A percentile compares a stretch with the other conserved stretches of the same genome.
phyloP scores from a whole-genome alignment of 2,888 invertebrate species.

The Drosophila stalkeri region DNA sequence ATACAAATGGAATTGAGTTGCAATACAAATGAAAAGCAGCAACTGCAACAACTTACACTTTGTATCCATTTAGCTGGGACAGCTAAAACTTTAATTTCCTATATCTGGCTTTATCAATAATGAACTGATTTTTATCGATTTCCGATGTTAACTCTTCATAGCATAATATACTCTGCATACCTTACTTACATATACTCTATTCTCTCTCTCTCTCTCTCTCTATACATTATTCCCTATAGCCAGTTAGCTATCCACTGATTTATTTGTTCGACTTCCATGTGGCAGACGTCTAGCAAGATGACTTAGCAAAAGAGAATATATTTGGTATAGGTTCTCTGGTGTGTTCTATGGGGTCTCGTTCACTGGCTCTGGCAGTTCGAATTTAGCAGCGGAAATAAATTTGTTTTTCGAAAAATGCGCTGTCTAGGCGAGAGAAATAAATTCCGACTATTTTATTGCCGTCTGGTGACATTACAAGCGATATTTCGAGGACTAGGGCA shows the following conservation, averaged over 20 bases:
- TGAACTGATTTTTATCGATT: not conserved
- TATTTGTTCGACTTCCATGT: not conserved
- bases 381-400: conserved; percentile 68
- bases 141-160: not conserved
- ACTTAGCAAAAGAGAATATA: conserved; percentile 9
- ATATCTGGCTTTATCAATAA: not conserved
- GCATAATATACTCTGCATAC: not conserved
- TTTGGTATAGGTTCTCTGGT: conserved; percentile 14
- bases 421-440: conserved; percentile 52
- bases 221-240: not conserved
- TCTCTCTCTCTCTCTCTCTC: not conserved
- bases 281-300: conserved; percentile 4
- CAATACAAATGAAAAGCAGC: conserved; percentile 5
- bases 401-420: conserved; percentile 58
- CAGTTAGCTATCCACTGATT: not conserved
- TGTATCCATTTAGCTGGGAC: not conserved
- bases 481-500: conserved; percentile 46
- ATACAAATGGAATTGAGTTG: conserved; percentile 3
- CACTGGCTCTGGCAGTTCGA: conserved; percentile 6
- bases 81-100: conserved; percentile 9
- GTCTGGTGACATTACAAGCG: conserved; percentile 73
- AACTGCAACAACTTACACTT: conserved; percentile 8
- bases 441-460: conserved; percentile 74
- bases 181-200: not conserved
- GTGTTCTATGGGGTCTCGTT: not conserved